Conservation (phyloP, 1,140 invertebrate species). For the Limonius californicus region DNA sequence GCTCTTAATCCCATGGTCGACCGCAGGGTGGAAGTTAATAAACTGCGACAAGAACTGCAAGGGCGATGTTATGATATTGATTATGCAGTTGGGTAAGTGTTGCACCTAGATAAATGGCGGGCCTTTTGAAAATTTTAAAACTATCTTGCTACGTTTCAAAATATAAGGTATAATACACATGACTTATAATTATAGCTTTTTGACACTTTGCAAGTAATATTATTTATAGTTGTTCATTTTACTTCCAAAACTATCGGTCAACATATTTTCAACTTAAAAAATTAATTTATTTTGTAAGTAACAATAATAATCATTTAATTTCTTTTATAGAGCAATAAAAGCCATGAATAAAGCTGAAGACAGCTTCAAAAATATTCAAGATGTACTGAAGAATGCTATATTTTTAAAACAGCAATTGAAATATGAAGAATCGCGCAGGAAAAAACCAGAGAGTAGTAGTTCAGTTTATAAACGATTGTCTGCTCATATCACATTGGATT, state of each 20-base stretch:
- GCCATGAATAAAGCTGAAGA: constrained; percentile 78
- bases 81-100: constrained; percentile 68
- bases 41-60: constrained; percentile 80
- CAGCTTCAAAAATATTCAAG: constrained; percentile 82
- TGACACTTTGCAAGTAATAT: no score
- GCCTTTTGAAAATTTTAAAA: no score
- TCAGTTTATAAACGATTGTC: constrained; percentile 83
- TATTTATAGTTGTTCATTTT: no score
- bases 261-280: no score
- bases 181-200: no score
- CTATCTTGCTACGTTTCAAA: no score
- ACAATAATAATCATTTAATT: no score
- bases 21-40: constrained; percentile 79
- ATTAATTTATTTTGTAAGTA: no score
- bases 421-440: constrained; percentile 77
- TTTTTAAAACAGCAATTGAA: constrained; percentile 93
- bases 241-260: no score
- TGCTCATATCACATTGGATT: constrained; percentile 77
- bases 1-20: constrained; percentile 89
- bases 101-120: no score
- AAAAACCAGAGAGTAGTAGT: constrained; percentile 67
- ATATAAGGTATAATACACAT: no score
- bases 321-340: constrained; percentile 77
- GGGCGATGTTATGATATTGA: constrained; percentile 93
- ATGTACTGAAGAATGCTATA: constrained; percentile 87